Evolutionary conservation across 2,113 vertebrate genomes (phyloP), one percentile per base, ranked within the genome.

Genomic region (Scytalopus superciliaris): DNA sequence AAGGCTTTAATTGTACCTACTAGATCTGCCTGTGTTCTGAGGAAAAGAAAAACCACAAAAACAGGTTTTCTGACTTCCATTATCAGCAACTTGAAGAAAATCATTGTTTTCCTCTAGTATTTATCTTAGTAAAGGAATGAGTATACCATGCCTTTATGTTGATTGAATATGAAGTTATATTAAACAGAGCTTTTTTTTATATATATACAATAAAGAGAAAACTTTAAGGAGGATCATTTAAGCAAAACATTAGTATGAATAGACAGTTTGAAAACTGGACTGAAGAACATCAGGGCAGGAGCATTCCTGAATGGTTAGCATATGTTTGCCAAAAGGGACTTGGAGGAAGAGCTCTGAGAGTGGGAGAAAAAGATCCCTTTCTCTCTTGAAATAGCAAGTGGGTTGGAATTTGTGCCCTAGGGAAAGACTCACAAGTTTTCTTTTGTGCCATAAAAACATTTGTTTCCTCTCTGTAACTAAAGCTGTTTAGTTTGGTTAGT

Each of bases 401-500:
- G 19, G 49, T 40, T 89, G 89, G 57, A 89, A 82, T 49, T 73
- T 52, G 40, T 49, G 31, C 78, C 40, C 74, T 47, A 53, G 74
- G 81, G 78, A 83, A 84, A 84, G 27, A 79, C 44, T 80, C 40
- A 83, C 52, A 93, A 60, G 64, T n/a, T 83, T 25, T 44, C 55
- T 93, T 95, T 93, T 85, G 75, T 76, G 62, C 35, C 42, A 50
- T 50, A 15, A 87, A 94, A 94, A 76, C 30, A 85, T 91, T 94
- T 89, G 49, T 72, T 96, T 93, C 70, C 70, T 83, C 72, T 89
- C 40, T 89, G 57, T 74, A 91, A 57, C 62, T 76, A 64, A 85
- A 66, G 57, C 25, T 89, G 62, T 76, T 90, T 79, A 47, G n/a
- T 72, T 89, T 91, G 72, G 45, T 83, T 83, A 66, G 27, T 69